phyloP scores from a whole-genome alignment of 1,140 invertebrate genomes.

The Carcinoscorpius rotundicauda region DNA sequence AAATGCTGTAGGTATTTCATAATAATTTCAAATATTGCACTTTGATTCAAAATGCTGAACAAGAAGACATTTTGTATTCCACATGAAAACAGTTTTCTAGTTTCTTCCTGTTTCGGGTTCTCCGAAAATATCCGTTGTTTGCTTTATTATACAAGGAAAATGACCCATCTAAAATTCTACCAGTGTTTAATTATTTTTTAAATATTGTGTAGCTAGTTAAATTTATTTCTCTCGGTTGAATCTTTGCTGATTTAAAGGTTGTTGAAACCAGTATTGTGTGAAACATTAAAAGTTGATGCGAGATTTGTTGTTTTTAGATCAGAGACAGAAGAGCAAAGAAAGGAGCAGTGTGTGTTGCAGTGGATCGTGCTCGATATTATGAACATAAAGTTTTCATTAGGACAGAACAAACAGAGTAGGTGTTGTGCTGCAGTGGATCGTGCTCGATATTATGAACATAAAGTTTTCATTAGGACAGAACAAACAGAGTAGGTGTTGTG shows the following conservation, averaged over 20 bases:
- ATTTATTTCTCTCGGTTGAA: too few relatives aligned
- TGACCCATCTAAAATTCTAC: not conserved
- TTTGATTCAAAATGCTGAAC: not conserved
- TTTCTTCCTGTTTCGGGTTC: not conserved
- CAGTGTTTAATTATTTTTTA: not conserved
- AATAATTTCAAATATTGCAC: not conserved
- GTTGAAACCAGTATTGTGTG: too few relatives aligned
- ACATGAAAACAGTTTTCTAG: not conserved
- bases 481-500: slow-evolving; percentile 17
- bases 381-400: not conserved
- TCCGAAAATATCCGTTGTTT: not conserved
- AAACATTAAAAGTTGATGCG: too few relatives aligned
- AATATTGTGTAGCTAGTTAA: not conserved
- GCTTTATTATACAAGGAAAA: not conserved
- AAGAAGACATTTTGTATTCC: too few relatives aligned
- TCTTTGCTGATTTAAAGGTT: too few relatives aligned
- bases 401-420: slow-evolving; percentile 14
- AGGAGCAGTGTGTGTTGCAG: slow-evolving; percentile 18
- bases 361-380: slow-evolving; percentile 18
- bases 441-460: slow-evolving; percentile 18
- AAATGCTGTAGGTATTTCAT: too few relatives aligned
- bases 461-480: not conserved
- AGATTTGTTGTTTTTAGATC: slow-evolving; percentile 11
- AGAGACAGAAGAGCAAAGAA: slow-evolving; percentile 17
- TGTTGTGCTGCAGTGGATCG: slow-evolving; percentile 15